Evolutionary conservation across 1,140 invertebrate genomes (phyloP).

Genomic region (Pseudomyrmex gracilis): DNA sequence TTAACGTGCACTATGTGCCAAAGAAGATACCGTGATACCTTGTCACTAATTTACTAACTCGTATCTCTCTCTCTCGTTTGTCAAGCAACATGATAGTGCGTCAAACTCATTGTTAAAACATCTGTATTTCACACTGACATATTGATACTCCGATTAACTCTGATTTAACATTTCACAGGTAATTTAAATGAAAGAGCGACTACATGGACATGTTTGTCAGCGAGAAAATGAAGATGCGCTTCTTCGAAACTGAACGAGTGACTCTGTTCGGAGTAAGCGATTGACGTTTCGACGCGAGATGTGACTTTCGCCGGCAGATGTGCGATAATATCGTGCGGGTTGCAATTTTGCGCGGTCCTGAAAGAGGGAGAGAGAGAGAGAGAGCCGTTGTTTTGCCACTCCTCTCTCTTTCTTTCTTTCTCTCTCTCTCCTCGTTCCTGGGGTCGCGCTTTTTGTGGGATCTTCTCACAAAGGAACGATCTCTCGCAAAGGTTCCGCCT

Average conservation of each 20-base stretch:
- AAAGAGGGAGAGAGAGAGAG: background rate
- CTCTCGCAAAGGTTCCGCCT: slow-evolving; percentile 13
- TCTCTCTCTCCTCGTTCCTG: background rate
- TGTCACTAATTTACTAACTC: background rate
- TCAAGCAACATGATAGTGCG: background rate
- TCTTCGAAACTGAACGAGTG: background rate
- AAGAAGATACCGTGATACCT: background rate
- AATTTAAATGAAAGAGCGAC: background rate
- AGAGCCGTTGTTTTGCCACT: too few relatives aligned
- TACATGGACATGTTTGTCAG: background rate
- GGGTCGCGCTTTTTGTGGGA: slow-evolving; percentile 32
- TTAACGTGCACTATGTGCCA: background rate
- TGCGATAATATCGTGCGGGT: slow-evolving; percentile 43
- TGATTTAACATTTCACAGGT: too few relatives aligned
- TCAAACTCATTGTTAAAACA: background rate
- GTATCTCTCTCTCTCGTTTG: background rate
- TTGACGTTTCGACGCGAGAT: slow-evolving; percentile 16
- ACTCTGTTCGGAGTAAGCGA: slow-evolving; percentile 8
- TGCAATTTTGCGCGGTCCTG: background rate
- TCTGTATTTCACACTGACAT: too few relatives aligned
- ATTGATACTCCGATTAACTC: too few relatives aligned
- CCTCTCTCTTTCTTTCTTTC: too few relatives aligned
- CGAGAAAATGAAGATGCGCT: background rate
- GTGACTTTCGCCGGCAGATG: slow-evolving; percentile 56
- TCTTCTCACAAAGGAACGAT: slow-evolving; percentile 51